Base-by-base conservation (phyloP, 2,797 vertebrate genomes). In the Leptatherina wallacei region DNA sequence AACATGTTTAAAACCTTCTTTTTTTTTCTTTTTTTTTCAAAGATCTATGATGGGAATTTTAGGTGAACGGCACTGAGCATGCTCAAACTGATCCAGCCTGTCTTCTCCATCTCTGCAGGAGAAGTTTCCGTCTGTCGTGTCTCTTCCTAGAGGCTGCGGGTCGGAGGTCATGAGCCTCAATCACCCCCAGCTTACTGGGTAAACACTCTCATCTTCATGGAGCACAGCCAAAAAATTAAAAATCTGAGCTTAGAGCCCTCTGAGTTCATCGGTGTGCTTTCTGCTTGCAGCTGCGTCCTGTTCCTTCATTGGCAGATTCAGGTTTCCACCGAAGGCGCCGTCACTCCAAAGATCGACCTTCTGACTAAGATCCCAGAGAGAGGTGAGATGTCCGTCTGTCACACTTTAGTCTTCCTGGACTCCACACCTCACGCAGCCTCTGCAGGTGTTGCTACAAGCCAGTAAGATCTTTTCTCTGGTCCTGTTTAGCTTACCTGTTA, bases 241-340 rank as follows among this genome's bases (percentile, higher is more conserved):
- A 33, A 27, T 6, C 10, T 3, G 18, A 22, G 11, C 61, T 12
- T 9, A 35, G 5, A 13, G 27, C 8, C n/a, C 16, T 38, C 49
- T 42, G 16, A 44, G 16, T 0, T 24, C 5, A 2, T 30, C 22
- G 33, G 18, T n/a, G 44, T 2, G 47, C 2, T 61, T 29, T 67
- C 6, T 38, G 22, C 72, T 20, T 29, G 0, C 24, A 92, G 91
- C 63, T 90, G 83, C 6, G 16, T 70, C 12, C 1, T 91, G 12
- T 33, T 80, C 10, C 4, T 91, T 32, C 85, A 96, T n/a, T 99
- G 98, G 97, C 95, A 81, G 59, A 92, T 98, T 18, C 74, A 86
- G 0, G 88, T 97, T 0, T 90, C 93, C 33, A 88, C 84, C 44
- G 94, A 95, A 33, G 96, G 96, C 22, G 81, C 27, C 30, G 91